Conservation (phyloP, 2,888 invertebrate genomes). For the Horisme vitalbata region DNA sequence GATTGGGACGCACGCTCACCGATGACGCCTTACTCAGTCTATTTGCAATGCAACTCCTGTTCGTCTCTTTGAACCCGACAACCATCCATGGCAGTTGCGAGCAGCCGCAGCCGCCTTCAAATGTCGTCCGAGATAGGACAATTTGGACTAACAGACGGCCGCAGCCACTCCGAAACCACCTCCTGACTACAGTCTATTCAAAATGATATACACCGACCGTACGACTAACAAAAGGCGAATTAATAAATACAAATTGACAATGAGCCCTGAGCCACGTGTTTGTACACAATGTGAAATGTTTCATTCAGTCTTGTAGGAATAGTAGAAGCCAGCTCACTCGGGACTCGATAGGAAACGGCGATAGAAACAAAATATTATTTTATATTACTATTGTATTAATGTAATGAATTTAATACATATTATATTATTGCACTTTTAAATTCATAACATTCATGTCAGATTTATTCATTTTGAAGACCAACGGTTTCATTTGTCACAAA, state of each 20-base stretch:
- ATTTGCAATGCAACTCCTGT: constrained; percentile 52
- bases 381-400: constrained; percentile 56
- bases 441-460: constrained; percentile 57
- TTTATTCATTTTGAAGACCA: constrained; percentile 41
- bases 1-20: constrained; percentile 37
- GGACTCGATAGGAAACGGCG: constrained; percentile 62
- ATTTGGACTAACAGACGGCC: constrained; percentile 5
- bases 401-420: constrained; percentile 61
- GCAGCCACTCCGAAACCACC: constrained; percentile 17
- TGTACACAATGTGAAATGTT: constrained; percentile 69
- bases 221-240: constrained; percentile 45
- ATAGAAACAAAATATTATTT: constrained; percentile 65
- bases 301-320: constrained; percentile 76
- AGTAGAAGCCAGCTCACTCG: constrained; percentile 57
- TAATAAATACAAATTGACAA: constrained; percentile 67
- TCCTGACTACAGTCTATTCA: constrained; percentile 38
- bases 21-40: constrained; percentile 56
- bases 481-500: constrained; percentile 51
- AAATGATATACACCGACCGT: constrained; percentile 44
- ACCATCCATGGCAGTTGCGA: constrained; percentile 28
- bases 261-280: constrained; percentile 58
- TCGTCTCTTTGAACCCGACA: constrained; percentile 33
- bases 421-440: constrained; percentile 75
- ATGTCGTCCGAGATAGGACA: background rate
- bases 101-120: constrained; percentile 31